Percentiles rank a stretch among this genome's conserved stretches.
These are phyloP conservation scores for Agrochola circellaris DNA, from an alignment of 2,888 invertebrate species.

Conservation along the genomic window DNA sequence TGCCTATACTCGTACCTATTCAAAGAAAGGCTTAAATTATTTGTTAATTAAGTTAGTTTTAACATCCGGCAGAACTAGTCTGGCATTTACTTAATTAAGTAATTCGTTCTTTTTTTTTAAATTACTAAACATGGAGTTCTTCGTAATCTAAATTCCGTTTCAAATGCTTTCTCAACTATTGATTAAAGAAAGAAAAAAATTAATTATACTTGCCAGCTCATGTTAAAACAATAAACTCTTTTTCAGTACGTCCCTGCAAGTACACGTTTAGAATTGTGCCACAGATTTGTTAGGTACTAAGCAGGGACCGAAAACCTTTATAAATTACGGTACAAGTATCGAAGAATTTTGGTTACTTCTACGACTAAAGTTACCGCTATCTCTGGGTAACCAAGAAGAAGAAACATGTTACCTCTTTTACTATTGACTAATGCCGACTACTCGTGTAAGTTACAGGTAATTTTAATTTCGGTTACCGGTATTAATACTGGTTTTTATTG, in stretches of 20 bases:
- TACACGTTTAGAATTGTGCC: neutral
- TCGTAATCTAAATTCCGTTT: constrained; percentile 19
- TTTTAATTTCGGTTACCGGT: too few species aligned
- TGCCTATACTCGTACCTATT: neutral
- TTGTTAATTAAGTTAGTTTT: constrained; percentile 6
- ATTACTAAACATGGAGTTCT: constrained; percentile 18
- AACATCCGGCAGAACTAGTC: constrained; percentile 22
- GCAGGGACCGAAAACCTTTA: too few species aligned
- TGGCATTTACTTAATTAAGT: constrained; percentile 14
- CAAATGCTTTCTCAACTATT: constrained; percentile 25
- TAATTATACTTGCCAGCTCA: neutral
- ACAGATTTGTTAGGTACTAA: too few species aligned
- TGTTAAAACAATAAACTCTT: neutral
- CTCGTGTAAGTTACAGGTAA: too few species aligned
- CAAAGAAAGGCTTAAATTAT: neutral
- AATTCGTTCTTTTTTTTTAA: constrained; percentile 20
- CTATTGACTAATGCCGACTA: too few species aligned
- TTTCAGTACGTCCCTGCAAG: neutral
- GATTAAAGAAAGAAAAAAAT: neutral
- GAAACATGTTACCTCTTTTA: too few species aligned
- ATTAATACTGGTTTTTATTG: too few species aligned
- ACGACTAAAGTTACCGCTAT: too few species aligned
- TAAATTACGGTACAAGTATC: too few species aligned
- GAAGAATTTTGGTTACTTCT: too few species aligned
- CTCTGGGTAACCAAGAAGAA: too few species aligned